Evolutionary conservation across 2,888 invertebrate species (phyloP), one percentile per base, ranked within the genome.

Genomic region (Peribatodes rhomboidaria): DNA sequence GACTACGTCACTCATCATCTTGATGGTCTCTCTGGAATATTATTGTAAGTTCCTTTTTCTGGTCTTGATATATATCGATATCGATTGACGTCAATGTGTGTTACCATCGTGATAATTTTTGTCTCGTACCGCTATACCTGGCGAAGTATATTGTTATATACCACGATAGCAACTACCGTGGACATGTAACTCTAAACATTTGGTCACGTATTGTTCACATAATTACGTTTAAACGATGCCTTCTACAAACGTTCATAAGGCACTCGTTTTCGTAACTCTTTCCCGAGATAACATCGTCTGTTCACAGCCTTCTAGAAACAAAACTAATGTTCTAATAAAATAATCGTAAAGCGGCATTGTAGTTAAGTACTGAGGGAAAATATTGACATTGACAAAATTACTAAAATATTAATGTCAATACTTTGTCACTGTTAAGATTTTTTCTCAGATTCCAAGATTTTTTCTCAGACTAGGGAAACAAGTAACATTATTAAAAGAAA

Each of bases 201-300:
- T 39, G 47, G 61, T 54, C 64, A 61, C 50, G 64, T 54, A 39
- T 61, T 53, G 47, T 62, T 65, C 14, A n/a, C 44, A 42, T 35
- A 39, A 39, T 62, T 44, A 57, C 27, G 53, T 13, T 18, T 20
- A 62, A 18, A 54, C 33, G 20, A 61, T 57, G 58, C 52, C 22
- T 47, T 39, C n/a, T 42, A 39, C 10, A 14, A 41, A 50, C 42
- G 69, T 68, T 59, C 57, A 59, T 39, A 57, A 58, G 41, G 37
- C 56, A 47, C 70, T 64, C 50, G 16, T 61, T 80, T 79, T 79
- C 71, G 79, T 73, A 83, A 83, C 74, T 71, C 62, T 65, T 61
- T 56, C 49, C 69, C 31, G 49, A 63, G 85, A 85, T 85, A 80
- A 73, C 65, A 85, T 84, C 80, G 67, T 81, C 73, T 77, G 77